Evolutionary conservation across 2,113 vertebrate genomes (phyloP).

Genomic region (Mirounga angustirostris): DNA sequence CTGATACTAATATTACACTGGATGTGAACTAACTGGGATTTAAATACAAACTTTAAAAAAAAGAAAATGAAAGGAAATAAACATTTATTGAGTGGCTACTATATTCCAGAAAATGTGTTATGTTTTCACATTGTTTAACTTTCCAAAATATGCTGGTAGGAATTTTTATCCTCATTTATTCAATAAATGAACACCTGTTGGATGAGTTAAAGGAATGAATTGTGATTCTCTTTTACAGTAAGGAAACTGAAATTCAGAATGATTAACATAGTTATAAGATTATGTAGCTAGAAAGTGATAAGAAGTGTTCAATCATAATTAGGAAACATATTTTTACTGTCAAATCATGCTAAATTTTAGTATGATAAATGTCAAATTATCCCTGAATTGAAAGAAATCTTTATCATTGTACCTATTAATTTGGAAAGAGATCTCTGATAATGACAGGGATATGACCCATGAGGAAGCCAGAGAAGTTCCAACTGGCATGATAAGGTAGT

Average conservation of each 20-base stretch:
- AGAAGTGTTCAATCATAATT: not conserved
- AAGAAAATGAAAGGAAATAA: not conserved
- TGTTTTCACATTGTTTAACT: not conserved
- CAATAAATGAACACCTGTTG: not conserved
- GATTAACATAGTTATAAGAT: not conserved
- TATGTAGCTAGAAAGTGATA: not conserved
- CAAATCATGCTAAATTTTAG: not conserved
- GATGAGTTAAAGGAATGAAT: not conserved
- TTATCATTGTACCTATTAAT: not conserved
- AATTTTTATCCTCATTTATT: not conserved
- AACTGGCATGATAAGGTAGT: not conserved
- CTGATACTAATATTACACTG: not conserved
- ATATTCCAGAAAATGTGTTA: not conserved
- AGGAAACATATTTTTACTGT: not conserved
- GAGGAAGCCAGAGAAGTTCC: not conserved
- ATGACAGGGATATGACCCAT: not conserved
- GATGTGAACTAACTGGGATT: not conserved
- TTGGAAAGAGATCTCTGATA: not conserved
- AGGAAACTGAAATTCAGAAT: not conserved
- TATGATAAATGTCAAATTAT: not conserved
- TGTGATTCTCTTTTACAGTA: not conserved
- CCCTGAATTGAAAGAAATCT: not conserved
- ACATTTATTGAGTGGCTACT: not conserved
- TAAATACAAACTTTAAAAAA: not conserved
- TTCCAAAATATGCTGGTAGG: not conserved